Conservation (phyloP, 1,140 invertebrate species). For the Dufourea novaeangliae region DNA sequence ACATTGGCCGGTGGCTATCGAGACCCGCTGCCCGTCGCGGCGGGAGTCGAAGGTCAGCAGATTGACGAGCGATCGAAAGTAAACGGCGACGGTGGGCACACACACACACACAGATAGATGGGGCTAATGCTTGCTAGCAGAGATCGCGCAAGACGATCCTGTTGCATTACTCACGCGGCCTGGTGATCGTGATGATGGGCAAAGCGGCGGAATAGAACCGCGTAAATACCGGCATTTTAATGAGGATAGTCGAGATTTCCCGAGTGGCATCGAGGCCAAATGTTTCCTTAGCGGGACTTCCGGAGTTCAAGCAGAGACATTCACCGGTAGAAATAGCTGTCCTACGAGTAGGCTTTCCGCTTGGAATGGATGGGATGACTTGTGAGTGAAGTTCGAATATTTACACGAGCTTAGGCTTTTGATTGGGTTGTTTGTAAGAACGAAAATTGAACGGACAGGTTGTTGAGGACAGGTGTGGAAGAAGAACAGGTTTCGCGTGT, state of each 20-base stretch:
- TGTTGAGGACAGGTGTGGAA: too few species aligned
- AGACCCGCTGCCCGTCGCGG: background rate
- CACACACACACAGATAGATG: too few species aligned
- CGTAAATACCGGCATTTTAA: constrained; percentile 54
- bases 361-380: too few species aligned
- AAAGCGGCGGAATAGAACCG: constrained; percentile 57
- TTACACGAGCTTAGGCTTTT: too few species aligned
- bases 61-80: constrained; percentile 49
- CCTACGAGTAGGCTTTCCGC: too few species aligned
- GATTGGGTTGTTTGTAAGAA: too few species aligned
- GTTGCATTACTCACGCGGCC: constrained; percentile 49
- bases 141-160: constrained; percentile 31
- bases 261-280: constrained; percentile 48
- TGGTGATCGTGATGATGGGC: constrained; percentile 49
- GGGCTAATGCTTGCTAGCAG: background rate
- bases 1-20: constrained; percentile 17
- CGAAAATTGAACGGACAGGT: too few species aligned
- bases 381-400: too few species aligned
- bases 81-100: constrained; percentile 28
- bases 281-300: constrained; percentile 31
- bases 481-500: too few species aligned
- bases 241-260: constrained; percentile 50
- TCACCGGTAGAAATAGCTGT: background rate
- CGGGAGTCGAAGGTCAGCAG: constrained; percentile 34
- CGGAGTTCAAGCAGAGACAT: background rate